These are phyloP conservation scores for Xiphorhynchus erythropygius DNA, from an alignment of 2,797 vertebrate genomes.

Conservation along the genomic window DNA sequence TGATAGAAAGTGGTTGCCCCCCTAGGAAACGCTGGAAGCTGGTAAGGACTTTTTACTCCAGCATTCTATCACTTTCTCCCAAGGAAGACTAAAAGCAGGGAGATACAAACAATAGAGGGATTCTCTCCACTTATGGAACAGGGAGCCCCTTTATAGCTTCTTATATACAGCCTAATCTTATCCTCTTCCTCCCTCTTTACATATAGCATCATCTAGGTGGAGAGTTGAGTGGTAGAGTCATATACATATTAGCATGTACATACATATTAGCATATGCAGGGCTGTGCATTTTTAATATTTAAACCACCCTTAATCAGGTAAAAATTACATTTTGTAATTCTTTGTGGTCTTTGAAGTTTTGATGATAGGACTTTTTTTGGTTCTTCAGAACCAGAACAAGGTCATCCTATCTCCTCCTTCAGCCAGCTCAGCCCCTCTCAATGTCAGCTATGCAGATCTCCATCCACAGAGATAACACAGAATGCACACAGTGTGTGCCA, in stretches of 20 bases:
- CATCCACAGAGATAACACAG: rapidly evolving
- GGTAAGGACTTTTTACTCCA: neutral
- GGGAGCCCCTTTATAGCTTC: neutral
- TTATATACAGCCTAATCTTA: neutral
- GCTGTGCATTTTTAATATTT: neutral
- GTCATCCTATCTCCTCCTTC: rapidly evolving
- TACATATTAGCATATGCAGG: neutral
- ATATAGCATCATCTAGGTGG: neutral
- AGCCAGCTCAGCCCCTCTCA: neutral
- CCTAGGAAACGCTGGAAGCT: neutral
- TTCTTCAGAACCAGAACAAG: neutral
- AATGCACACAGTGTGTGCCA: neutral
- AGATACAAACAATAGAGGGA: neutral
- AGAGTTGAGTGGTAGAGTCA: neutral
- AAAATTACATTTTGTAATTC: neutral
- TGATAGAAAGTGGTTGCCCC: neutral
- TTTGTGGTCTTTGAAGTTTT: neutral
- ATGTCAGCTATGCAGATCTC: neutral
- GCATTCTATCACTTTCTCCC: neutral
- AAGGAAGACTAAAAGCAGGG: neutral
- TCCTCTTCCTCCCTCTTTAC: neutral
- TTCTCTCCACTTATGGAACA: neutral
- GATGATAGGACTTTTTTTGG: rapidly evolving
- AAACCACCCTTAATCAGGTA: rapidly evolving
- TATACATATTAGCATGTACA: rapidly evolving